Evolutionary conservation across 2,797 vertebrate genomes (phyloP).

Genomic region (Sebastes nivosus): DNA sequence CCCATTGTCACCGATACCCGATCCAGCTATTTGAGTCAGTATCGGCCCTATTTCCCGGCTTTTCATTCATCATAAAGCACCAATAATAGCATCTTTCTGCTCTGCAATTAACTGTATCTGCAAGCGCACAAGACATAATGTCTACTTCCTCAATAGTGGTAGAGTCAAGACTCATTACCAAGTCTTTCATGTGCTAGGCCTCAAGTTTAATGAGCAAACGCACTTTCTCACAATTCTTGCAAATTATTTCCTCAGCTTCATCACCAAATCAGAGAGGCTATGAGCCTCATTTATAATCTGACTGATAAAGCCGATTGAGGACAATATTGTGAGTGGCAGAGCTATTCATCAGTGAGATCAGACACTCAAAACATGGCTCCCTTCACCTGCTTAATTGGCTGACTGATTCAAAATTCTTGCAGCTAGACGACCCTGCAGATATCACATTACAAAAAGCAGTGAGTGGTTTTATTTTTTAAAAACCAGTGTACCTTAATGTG

Average conservation of each 20-base stretch:
- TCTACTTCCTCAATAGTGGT: background rate
- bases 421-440: background rate
- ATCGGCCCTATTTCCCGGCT: background rate
- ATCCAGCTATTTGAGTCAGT: too few relatives aligned
- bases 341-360: constrained; percentile 24
- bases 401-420: constrained; percentile 7
- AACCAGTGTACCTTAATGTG: background rate
- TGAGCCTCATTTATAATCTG: constrained; percentile 14
- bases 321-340: background rate
- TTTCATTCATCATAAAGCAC: constrained; percentile 2
- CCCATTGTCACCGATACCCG: too few relatives aligned
- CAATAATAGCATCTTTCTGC: background rate
- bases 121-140: background rate
- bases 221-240: background rate
- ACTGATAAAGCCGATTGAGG: constrained; percentile 5
- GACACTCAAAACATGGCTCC: background rate
- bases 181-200: background rate
- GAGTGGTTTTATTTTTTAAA: background rate
- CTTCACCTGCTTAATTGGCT: constrained; percentile 12
- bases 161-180: background rate
- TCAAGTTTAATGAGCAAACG: background rate
- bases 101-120: background rate
- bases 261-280: constrained; percentile 1
- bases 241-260: background rate
- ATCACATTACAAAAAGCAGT: background rate